Conservation (phyloP, 1,140 invertebrate genomes). For the Brachionus sp. region DNA sequence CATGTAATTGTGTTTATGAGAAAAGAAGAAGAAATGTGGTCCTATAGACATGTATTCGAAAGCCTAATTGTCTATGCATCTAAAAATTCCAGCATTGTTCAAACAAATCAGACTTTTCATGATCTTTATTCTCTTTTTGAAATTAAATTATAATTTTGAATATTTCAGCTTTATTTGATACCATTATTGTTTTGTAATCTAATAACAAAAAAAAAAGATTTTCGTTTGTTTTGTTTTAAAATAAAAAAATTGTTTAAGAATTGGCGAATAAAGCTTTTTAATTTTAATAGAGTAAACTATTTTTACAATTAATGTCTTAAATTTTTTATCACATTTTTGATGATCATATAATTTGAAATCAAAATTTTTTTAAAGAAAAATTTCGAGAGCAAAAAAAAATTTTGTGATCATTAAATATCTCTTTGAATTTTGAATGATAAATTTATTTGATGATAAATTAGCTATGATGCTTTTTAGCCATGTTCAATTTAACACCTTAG, state of each 20-base stretch:
- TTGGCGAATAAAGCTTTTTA: neutral
- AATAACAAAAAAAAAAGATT: neutral
- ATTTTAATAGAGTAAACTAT: too few relatives aligned
- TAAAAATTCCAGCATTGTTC: neutral
- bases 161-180: neutral
- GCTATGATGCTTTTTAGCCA: too few relatives aligned
- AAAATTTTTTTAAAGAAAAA: too few relatives aligned
- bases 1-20: neutral
- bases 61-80: neutral
- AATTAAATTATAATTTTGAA: neutral
- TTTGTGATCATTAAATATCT: too few relatives aligned
- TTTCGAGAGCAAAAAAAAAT: too few relatives aligned
- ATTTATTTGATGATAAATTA: too few relatives aligned
- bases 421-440: too few relatives aligned
- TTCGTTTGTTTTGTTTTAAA: neutral
- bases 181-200: neutral
- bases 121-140: conserved; percentile 6
- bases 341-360: too few relatives aligned
- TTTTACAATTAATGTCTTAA: too few relatives aligned
- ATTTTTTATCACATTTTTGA: too few relatives aligned
- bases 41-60: neutral
- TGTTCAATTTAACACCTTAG: too few relatives aligned
- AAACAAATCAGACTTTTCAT: neutral
- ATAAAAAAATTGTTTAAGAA: neutral
- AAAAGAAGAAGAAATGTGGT: neutral